Base-by-base conservation (phyloP, 2,888 invertebrate species). In the Ennomos erosarius region DNA sequence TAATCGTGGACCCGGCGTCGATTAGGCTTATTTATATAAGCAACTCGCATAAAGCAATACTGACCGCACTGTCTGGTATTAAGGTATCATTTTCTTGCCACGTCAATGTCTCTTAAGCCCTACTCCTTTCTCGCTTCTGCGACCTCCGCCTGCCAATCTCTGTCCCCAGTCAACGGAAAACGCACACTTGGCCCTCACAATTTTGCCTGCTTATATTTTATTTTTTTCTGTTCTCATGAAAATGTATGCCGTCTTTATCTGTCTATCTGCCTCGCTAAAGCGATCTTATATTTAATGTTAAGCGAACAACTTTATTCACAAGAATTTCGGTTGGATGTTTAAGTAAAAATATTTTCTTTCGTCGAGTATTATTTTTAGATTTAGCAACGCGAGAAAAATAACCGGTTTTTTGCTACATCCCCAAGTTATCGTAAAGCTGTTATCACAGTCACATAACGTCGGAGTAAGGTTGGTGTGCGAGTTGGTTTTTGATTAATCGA, bases 231-330 rank as follows among this genome's bases (percentile, higher is more conserved):
- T 79, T 81, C 78, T 84, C 80, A 82, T 85, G 80, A 85, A 88
- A 87, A 87, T 88, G 81, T 88, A 87, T 86, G 79, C 74, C 77
- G 73, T 80, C 80, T 84, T 88, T 87, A 86, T 85, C 83, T 81
- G 79, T 85, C 83, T 86, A 85, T 87, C 81, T 84, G 78, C 74
- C 59, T 82, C 75, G 78, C 84, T 85, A 84, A 87, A 85, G 77
- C 79, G 83, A 86, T 88, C 81, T 86, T 85, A 83, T 85, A 84
- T 86, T 87, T 85, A 86, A 88, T 85, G 82, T 78, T 84, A 82
- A 83, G 81, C 79, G 78, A 73, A 81, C 76, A 85, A 84, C 76
- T 82, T 85, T 86, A 83, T 82, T 81, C 77, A 74, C 74, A 76
- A 80, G 76, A 81, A 81, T 82, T 84, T 79, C 65, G 71, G 72